phyloP scores from a whole-genome alignment of 2,888 invertebrate species.

The Philopedon plagiatum region DNA sequence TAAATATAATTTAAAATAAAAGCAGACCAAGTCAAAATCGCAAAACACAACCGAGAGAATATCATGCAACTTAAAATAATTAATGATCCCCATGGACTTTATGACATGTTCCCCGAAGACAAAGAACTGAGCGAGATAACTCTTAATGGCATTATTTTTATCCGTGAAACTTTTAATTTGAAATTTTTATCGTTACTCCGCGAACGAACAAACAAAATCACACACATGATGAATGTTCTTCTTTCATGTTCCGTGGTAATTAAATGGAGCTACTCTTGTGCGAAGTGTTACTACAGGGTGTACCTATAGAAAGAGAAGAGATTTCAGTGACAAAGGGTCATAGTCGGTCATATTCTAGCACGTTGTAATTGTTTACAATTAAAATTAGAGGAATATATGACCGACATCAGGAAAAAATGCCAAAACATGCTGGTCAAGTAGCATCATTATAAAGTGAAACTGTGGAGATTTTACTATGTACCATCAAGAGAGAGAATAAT shows the following conservation, averaged over 20 bases:
- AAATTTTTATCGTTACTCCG: slow-evolving; percentile 43
- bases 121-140: slow-evolving; percentile 44
- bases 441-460: too few relatives aligned
- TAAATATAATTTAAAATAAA: background rate
- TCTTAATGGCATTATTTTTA: slow-evolving; percentile 48
- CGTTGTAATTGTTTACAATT: too few relatives aligned
- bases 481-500: too few relatives aligned
- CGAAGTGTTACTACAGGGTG: slow-evolving; percentile 12
- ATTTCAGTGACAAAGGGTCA: background rate
- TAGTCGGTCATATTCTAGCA: background rate
- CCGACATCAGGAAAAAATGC: too few relatives aligned
- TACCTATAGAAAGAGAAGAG: background rate
- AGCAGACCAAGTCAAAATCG: background rate
- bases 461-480: too few relatives aligned
- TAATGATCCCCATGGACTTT: slow-evolving; percentile 48
- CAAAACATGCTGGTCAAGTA: too few relatives aligned
- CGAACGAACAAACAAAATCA: slow-evolving; percentile 24
- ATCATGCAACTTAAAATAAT: slow-evolving; percentile 56
- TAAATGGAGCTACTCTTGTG: slow-evolving; percentile 33
- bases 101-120: slow-evolving; percentile 41
- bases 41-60: slow-evolving; percentile 51
- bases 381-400: too few relatives aligned
- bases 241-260: slow-evolving; percentile 41
- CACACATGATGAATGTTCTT: slow-evolving; percentile 46
- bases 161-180: slow-evolving; percentile 45